phyloP scores from a whole-genome alignment of 1,140 invertebrate species.

The Leguminivora glycinivorella region DNA sequence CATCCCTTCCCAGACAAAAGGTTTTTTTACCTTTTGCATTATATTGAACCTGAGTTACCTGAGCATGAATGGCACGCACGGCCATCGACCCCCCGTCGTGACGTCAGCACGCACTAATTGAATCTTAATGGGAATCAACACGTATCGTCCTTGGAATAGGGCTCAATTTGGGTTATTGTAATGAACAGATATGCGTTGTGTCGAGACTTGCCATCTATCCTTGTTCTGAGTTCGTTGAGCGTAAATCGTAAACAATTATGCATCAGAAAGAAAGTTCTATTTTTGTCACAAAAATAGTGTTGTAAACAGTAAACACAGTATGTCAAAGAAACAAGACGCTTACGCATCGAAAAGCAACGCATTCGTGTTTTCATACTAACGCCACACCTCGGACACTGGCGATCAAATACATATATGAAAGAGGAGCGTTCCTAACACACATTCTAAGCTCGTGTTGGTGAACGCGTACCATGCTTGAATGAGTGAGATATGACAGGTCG shows the following conservation, averaged over 20 bases:
- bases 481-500: too few species aligned
- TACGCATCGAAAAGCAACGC: too few species aligned
- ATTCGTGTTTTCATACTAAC: too few species aligned
- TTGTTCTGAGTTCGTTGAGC: not conserved
- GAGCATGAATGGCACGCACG: not conserved
- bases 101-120: conserved; percentile 1
- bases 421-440: too few species aligned
- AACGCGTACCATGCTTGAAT: too few species aligned
- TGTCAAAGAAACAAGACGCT: too few species aligned
- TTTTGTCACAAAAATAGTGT: not conserved
- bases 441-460: too few species aligned
- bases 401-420: too few species aligned
- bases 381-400: too few species aligned
- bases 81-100: not conserved
- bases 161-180: not conserved
- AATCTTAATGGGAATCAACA: not conserved
- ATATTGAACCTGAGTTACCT: not conserved
- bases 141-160: not conserved
- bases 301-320: too few species aligned
- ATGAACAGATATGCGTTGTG: not conserved
- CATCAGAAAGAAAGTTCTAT: not conserved
- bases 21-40: not conserved
- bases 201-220: not conserved
- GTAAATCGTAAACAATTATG: not conserved
- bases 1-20: not conserved